A percentile compares a stretch with the other conserved stretches of the same genome.
Evolutionary conservation across 2,113 vertebrate genomes (phyloP).

Genomic region (Mustela nigripes): DNA sequence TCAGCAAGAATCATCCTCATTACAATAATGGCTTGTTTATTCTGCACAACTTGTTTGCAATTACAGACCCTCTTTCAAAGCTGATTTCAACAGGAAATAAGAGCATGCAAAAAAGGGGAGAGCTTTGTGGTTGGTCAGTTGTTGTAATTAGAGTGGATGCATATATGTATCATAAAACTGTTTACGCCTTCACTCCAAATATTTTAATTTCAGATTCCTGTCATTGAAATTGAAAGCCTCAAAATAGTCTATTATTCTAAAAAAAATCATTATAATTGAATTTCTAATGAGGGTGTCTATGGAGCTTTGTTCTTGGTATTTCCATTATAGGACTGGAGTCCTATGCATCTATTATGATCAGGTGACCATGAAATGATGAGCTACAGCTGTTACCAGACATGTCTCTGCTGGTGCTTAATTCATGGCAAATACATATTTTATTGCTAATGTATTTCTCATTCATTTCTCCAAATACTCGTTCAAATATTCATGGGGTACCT

Average conservation of each 20-base stretch:
- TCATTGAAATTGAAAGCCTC: conserved; percentile 58
- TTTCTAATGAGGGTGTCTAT: conserved; percentile 74
- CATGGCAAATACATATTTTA: background rate
- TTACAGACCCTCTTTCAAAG: conserved; percentile 66
- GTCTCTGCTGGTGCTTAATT: conserved; percentile 35
- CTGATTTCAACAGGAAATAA: conserved; percentile 51
- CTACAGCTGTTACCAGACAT: conserved; percentile 63
- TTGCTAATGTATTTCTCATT: conserved; percentile 30
- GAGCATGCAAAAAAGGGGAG: background rate
- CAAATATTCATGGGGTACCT: background rate
- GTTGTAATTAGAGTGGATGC: conserved; percentile 54
- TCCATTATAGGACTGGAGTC: conserved; percentile 27
- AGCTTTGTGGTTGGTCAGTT: conserved; percentile 46
- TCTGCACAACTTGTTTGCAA: conserved; percentile 75
- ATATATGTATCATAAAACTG: conserved; percentile 49
- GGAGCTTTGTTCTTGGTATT: conserved; percentile 72
- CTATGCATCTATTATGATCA: conserved; percentile 52
- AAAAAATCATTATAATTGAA: conserved; percentile 68
- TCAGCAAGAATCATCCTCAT: conserved; percentile 70
- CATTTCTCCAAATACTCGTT: conserved; percentile 1
- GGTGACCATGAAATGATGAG: conserved; percentile 69
- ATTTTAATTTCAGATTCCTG: conserved; percentile 72
- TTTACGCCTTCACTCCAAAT: conserved; percentile 42
- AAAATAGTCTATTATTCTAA: conserved; percentile 69
- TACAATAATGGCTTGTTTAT: conserved; percentile 79